These are phyloP conservation scores for Rhynchonycteris naso DNA, from an alignment of 2,797 vertebrate species.

Conservation along the genomic window DNA sequence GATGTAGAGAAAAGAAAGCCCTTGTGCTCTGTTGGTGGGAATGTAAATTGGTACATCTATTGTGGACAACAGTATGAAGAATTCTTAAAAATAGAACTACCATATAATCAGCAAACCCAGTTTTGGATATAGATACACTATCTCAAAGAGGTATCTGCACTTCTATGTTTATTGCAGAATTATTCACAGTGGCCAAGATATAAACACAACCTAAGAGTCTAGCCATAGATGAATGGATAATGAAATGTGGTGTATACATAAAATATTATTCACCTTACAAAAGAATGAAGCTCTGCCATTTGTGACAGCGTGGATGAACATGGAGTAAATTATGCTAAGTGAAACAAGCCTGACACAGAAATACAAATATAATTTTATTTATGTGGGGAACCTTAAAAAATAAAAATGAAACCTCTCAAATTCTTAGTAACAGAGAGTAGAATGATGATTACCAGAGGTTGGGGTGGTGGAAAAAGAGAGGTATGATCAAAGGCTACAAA, in stretches of 20 bases:
- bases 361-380: background rate
- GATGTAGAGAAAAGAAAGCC: background rate
- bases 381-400: background rate
- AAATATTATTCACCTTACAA: background rate
- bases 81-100: background rate
- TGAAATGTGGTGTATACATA: background rate
- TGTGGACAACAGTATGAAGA: background rate
- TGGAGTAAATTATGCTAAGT: background rate
- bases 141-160: background rate
- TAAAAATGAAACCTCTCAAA: background rate
- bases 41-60: background rate
- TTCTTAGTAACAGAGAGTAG: background rate
- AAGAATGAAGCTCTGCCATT: background rate
- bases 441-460: background rate
- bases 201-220: background rate
- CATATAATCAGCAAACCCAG: background rate
- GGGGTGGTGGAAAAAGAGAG: rapidly evolving
- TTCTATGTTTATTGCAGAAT: background rate
- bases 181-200: background rate
- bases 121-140: background rate
- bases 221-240: background rate
- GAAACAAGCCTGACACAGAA: background rate
- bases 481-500: background rate
- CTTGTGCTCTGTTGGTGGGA: background rate
- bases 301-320: background rate